Evolutionary conservation across 2,797 vertebrate genomes (phyloP).

Genomic region (Pogoniulus pusillus): DNA sequence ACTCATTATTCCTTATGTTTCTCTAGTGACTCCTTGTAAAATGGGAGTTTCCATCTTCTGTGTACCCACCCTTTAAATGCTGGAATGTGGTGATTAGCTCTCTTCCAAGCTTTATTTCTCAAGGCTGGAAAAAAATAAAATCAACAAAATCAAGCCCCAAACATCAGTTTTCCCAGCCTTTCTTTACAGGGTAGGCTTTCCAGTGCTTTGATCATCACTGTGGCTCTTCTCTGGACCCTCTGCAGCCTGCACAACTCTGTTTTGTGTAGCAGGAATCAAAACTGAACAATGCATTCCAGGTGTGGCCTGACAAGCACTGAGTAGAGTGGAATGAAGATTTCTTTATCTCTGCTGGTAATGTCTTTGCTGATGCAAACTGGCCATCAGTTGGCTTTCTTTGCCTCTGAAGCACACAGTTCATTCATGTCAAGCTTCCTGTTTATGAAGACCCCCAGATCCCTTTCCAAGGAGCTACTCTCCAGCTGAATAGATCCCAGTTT

Average conservation of each 20-base stretch:
- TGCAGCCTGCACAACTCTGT: neutral
- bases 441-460: neutral
- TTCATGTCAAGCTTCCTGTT: neutral
- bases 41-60: too few relatives aligned
- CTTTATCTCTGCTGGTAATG: neutral
- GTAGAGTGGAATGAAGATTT: neutral
- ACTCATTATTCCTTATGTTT: too few relatives aligned
- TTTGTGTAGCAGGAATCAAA: neutral
- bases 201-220: too few relatives aligned
- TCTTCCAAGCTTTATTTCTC: too few relatives aligned
- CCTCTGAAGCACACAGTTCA: neutral
- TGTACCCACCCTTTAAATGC: too few relatives aligned
- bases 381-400: neutral
- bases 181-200: too few relatives aligned
- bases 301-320: neutral
- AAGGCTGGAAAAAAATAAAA: too few relatives aligned
- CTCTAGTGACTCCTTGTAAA: too few relatives aligned
- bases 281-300: neutral
- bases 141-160: too few relatives aligned
- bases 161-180: too few relatives aligned
- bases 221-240: neutral
- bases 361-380: neutral
- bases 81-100: too few relatives aligned
- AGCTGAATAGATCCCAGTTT: neutral
- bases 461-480: neutral